Base-by-base conservation (phyloP, 2,888 invertebrate genomes). In the Nomada hirtipes region DNA sequence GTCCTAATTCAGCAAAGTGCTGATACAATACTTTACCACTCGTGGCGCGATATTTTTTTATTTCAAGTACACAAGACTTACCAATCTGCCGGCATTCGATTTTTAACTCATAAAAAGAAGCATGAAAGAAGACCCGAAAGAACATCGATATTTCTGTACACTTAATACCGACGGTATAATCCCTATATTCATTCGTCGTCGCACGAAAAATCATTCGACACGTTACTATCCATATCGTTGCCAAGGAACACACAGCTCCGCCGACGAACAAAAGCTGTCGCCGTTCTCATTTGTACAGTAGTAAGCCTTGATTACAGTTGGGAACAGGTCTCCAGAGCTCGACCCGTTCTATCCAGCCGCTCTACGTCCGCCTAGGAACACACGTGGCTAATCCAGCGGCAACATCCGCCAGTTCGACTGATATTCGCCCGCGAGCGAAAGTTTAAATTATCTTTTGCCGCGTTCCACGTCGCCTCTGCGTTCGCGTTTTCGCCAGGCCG, bases 391-490 rank as follows among this genome's bases (percentile, higher is more conserved):
- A 75, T 69, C 63, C 20, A 47, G 29, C 59, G 15, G 53, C 50
- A 20, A 55, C 68, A 57, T 63, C 61, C 26, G 67, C 59, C 59
- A 20, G 81, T 80, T 63, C 29, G 67, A 77, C 74, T 44, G 68
- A 68, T 82, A 76, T 70, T 71, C 69, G 69, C 44, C 9, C 59
- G 75, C 70, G 67, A 64, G 71, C 42, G 68, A 82, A 87, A 89
- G 81, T 89, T 89, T 76, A 79, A 83, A 89, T 89, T 87, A 84
- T 85, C 77, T 82, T 42, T 63, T 53, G 75, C 42, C 42, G 18
- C 26, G 57, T 15, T 3, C 13, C 47, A 1, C 47, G 7, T 2
- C n/a, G 50, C 55, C 42, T 0, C 68, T 2, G 26, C 15, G 53
- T 60, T 59, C 42, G n/a, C 55, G 69, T 78, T 74, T 77, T 59